Evolutionary conservation across 2,888 invertebrate genomes (phyloP).

Genomic region (Eudasyphora cyanicolor): DNA sequence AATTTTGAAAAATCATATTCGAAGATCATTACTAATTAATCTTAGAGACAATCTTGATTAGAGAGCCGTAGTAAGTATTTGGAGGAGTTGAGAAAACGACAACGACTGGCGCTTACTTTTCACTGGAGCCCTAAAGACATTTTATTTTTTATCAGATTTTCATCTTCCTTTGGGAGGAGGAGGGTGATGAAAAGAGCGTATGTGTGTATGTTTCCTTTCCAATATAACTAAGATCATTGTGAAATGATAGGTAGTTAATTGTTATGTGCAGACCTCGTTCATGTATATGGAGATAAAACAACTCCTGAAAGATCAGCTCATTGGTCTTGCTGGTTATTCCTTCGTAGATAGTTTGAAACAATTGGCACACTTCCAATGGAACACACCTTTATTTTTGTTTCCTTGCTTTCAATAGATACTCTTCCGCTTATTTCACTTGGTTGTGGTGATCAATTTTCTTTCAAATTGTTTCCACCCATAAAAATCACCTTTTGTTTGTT

Average conservation of each 20-base stretch:
- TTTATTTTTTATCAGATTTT: conserved; percentile 34
- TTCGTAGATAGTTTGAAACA: conserved; percentile 12
- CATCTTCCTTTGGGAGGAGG: background rate
- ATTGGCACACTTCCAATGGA: conserved; percentile 59
- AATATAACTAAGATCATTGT: background rate
- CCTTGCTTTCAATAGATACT: background rate
- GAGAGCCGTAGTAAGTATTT: background rate
- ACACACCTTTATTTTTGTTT: conserved; percentile 37
- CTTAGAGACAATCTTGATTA: conserved; percentile 23
- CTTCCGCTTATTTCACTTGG: background rate
- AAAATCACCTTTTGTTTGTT: conserved; percentile 27
- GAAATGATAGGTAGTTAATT: background rate
- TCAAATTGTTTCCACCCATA: conserved; percentile 6
- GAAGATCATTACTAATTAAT: conserved; percentile 36
- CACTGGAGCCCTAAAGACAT: conserved; percentile 10
- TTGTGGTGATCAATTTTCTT: conserved; percentile 42
- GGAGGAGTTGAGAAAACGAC: background rate
- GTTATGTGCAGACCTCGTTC: background rate
- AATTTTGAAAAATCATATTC: conserved; percentile 21
- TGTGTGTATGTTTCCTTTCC: background rate
- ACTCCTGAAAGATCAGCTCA: background rate
- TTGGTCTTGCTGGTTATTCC: background rate
- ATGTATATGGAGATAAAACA: background rate
- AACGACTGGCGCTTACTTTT: conserved; percentile 4
- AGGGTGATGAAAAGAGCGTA: background rate